Evolutionary conservation across 2,888 invertebrate genomes (phyloP).

Genomic region (Plusia festucae): DNA sequence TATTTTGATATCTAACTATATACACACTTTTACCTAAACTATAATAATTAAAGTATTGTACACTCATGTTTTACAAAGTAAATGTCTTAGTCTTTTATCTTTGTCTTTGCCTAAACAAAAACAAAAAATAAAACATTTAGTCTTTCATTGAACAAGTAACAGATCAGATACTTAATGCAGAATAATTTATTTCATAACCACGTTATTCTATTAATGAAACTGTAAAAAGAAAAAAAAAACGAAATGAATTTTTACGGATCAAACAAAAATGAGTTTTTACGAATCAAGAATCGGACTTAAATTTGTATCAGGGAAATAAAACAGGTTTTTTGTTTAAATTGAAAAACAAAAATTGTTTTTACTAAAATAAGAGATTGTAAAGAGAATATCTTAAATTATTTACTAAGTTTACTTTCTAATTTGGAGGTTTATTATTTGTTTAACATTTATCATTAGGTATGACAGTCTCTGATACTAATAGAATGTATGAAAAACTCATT

Average conservation of each 20-base stretch:
- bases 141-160: too few relatives aligned
- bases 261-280: conserved; percentile 33
- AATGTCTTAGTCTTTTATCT: too few relatives aligned
- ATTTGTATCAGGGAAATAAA: conserved; percentile 24
- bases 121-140: too few relatives aligned
- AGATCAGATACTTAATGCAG: background rate
- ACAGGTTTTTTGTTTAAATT: background rate
- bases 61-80: too few relatives aligned
- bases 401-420: background rate
- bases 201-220: conserved; percentile 13
- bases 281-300: conserved; percentile 22
- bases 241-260: conserved; percentile 33
- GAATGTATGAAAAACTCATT: too few relatives aligned
- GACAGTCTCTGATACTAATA: too few relatives aligned
- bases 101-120: too few relatives aligned
- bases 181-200: background rate
- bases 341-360: background rate
- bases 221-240: conserved; percentile 14
- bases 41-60: too few relatives aligned
- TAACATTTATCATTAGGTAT: background rate
- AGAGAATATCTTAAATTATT: conserved; percentile 5
- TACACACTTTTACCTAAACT: too few relatives aligned
- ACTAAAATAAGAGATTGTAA: background rate
- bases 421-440: background rate
- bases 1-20: too few relatives aligned